Conservation (phyloP, 2,888 invertebrate species). For the Deladenus siricidicola region DNA sequence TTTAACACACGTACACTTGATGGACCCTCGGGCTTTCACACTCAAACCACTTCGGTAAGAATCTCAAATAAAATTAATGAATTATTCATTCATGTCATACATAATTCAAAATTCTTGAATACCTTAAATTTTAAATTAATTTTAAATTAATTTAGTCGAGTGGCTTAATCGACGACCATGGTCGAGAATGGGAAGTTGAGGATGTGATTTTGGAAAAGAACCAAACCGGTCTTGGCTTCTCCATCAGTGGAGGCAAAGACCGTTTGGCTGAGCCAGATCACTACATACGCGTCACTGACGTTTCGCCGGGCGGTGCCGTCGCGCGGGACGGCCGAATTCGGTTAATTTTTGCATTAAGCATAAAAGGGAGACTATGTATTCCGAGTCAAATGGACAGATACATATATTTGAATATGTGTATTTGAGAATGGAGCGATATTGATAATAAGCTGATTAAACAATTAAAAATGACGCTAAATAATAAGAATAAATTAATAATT, state of each 20-base stretch:
- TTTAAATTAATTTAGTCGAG: constrained; percentile 10
- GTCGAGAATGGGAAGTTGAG: constrained; percentile 49
- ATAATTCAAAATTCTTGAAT: not conserved
- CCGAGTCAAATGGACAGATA: too few species aligned
- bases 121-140: not conserved
- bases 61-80: not conserved
- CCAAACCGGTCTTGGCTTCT: constrained; percentile 74
- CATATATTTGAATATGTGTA: too few species aligned
- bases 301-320: constrained; percentile 75
- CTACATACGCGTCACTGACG: constrained; percentile 93
- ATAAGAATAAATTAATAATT: too few species aligned
- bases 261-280: constrained; percentile 58
- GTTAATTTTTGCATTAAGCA: too few species aligned
- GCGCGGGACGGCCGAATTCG: constrained; percentile 79
- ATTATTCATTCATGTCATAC: not conserved
- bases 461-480: too few species aligned
- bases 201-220: constrained; percentile 58
- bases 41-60: constrained; percentile 38
- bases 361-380: too few species aligned
- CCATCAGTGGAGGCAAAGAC: constrained; percentile 70
- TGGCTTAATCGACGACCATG: constrained; percentile 29
- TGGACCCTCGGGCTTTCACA: constrained; percentile 37
- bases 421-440: too few species aligned
- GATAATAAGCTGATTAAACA: not conserved
- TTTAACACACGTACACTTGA: constrained; percentile 41